Evolutionary conservation across 1,140 invertebrate species (phyloP).

Genomic region (Hypothenemus hampei): DNA sequence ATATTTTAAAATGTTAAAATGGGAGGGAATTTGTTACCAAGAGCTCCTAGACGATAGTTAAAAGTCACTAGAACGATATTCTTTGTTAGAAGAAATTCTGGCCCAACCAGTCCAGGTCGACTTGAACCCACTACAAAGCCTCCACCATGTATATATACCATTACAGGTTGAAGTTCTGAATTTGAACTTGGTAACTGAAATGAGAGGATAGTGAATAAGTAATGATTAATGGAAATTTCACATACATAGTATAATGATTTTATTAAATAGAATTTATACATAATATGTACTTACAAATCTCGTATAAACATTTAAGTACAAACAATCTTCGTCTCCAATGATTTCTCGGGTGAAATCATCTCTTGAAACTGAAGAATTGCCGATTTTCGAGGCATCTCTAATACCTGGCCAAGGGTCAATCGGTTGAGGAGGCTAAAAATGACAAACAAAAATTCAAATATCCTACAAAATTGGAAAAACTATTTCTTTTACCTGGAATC

Average conservation of each 20-base stretch:
- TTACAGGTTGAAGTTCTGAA: conserved; percentile 47
- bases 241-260: too few relatives aligned
- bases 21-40: conserved; percentile 40
- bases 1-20: not conserved
- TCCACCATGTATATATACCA: conserved; percentile 64
- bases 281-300: conserved; percentile 38
- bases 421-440: conserved; percentile 52
- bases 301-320: conserved; percentile 55
- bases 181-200: not conserved
- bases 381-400: conserved; percentile 52
- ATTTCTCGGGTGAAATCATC: conserved; percentile 21
- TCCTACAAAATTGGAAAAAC: not conserved
- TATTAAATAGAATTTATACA: too few relatives aligned
- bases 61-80: conserved; percentile 49
- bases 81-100: conserved; percentile 59
- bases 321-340: conserved; percentile 52
- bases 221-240: too few relatives aligned
- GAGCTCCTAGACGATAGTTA: conserved; percentile 50
- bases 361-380: conserved; percentile 50
- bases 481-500: conserved; percentile 25
- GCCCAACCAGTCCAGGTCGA: conserved; percentile 50
- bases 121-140: conserved; percentile 54
- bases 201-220: not conserved
- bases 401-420: conserved; percentile 52
- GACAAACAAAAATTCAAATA: not conserved